phyloP scores from a whole-genome alignment of 2,888 invertebrate genomes.

The Lithophane socia region DNA sequence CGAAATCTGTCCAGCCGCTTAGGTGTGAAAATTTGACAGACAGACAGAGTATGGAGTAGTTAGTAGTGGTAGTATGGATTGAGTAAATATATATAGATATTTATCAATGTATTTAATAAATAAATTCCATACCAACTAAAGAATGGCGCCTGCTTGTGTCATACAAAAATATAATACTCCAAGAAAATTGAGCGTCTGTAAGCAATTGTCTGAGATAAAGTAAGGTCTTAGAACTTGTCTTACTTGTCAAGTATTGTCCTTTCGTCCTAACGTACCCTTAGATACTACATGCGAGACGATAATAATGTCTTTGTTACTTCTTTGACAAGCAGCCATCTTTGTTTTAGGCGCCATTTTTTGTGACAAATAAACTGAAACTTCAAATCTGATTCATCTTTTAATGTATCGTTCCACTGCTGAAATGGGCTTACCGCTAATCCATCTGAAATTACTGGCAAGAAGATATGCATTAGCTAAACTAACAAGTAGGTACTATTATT shows the following conservation, averaged over 20 bases:
- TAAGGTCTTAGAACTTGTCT: conserved; percentile 30
- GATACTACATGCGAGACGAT: not conserved
- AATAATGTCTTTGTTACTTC: conserved; percentile 24
- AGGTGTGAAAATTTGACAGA: not conserved
- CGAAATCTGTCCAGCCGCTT: too few relatives aligned
- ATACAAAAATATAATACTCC: conserved; percentile 5
- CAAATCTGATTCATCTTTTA: not conserved
- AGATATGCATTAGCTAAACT: not conserved
- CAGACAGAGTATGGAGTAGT: not conserved
- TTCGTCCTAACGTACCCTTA: not conserved
- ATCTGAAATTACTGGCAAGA: not conserved
- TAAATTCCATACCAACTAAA: too few relatives aligned
- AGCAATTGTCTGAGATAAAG: conserved; percentile 40
- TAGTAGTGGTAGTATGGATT: not conserved
- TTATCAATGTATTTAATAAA: too few relatives aligned
- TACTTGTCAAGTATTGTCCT: conserved; percentile 1
- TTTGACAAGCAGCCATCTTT: not conserved
- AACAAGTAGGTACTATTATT: not conserved
- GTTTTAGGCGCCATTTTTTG: not conserved
- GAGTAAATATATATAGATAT: not conserved
- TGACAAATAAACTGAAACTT: too few relatives aligned
- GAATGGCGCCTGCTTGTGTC: not conserved
- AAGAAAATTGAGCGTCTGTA: conserved; percentile 22
- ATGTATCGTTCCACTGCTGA: not conserved
- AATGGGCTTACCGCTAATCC: not conserved